Evolutionary conservation across 2,888 invertebrate species (phyloP).

Genomic region (Folsomia candida): DNA sequence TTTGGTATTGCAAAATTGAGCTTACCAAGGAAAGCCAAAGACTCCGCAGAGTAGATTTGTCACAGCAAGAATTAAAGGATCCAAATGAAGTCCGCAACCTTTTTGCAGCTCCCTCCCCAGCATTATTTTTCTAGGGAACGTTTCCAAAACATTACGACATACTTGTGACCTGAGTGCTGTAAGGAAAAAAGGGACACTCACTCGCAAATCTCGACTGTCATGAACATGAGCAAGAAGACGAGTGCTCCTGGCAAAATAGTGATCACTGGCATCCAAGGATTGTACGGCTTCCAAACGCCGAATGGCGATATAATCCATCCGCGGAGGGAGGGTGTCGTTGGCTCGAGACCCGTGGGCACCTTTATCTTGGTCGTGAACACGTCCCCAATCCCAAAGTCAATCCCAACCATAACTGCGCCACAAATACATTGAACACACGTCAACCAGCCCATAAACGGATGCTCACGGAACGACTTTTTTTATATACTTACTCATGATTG

Average conservation of each 20-base stretch:
- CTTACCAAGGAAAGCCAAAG: conserved; percentile 92
- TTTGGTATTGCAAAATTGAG: too few relatives aligned
- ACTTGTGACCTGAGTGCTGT: too few relatives aligned
- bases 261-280: conserved; percentile 75
- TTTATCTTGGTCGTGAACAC: conserved; percentile 85
- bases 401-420: conserved; percentile 80
- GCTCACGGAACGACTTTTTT: too few relatives aligned
- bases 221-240: conserved; percentile 74
- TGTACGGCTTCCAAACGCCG: conserved; percentile 63
- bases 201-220: background rate
- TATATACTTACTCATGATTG: too few relatives aligned
- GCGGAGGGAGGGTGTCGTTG: conserved; percentile 67
- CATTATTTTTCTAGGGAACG: background rate
- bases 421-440: too few relatives aligned
- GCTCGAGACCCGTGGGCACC: conserved; percentile 80
- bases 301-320: conserved; percentile 80
- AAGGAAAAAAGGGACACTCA: conserved; percentile 11
- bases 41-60: conserved; percentile 80
- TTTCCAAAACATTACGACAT: too few relatives aligned
- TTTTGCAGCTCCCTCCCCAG: conserved; percentile 81
- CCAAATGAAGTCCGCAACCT: conserved; percentile 93
- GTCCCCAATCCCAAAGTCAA: conserved; percentile 72
- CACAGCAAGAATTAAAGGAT: conserved; percentile 83
- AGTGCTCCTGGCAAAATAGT: conserved; percentile 84
- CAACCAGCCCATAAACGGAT: too few relatives aligned